Percentiles rank a stretch among this genome's conserved stretches.
phyloP scores from a whole-genome alignment of 2,113 vertebrate genomes.

The Chlamydotis undulata region DNA sequence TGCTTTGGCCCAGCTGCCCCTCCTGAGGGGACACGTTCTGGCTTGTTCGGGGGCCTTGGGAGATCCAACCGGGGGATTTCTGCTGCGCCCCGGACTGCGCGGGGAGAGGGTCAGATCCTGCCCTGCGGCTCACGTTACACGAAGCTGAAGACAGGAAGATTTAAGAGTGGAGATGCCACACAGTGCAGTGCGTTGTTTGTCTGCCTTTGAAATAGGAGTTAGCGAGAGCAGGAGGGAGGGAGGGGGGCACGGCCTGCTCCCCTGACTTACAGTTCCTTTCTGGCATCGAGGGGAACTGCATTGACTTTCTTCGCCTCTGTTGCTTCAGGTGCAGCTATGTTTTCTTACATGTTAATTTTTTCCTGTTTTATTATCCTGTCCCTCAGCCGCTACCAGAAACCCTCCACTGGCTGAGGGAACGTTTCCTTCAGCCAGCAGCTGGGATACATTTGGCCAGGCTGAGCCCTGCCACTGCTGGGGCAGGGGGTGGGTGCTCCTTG shows the following conservation, averaged over 20 bases:
- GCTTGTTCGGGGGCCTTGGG: background rate
- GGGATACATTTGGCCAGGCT: background rate
- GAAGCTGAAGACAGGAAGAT: conserved; percentile 81
- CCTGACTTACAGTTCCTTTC: conserved; percentile 69
- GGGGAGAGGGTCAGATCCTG: conserved; percentile 70
- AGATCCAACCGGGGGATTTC: background rate
- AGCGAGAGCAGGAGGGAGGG: conserved; percentile 32
- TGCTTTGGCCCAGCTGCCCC: background rate
- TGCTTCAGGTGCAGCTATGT: conserved; percentile 83
- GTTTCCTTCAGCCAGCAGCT: conserved; percentile 27
- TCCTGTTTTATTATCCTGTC: conserved; percentile 78
- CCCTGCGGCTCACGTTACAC: conserved; percentile 75
- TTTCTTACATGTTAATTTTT: conserved; percentile 84
- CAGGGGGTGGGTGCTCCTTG: background rate
- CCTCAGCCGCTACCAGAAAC: conserved; percentile 55
- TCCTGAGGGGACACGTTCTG: background rate
- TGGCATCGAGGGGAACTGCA: conserved; percentile 62
- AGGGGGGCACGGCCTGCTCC: conserved; percentile 59
- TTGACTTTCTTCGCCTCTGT: conserved; percentile 71
- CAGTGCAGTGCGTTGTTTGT: conserved; percentile 78
- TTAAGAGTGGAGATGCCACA: conserved; percentile 77
- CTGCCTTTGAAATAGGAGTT: conserved; percentile 82
- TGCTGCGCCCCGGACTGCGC: conserved; percentile 28
- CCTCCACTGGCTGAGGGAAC: background rate
- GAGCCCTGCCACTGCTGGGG: background rate